Percentiles rank a stretch among this genome's conserved stretches.
phyloP scores from a whole-genome alignment of 1,140 invertebrate species.

The Temnothorax curvispinosus region DNA sequence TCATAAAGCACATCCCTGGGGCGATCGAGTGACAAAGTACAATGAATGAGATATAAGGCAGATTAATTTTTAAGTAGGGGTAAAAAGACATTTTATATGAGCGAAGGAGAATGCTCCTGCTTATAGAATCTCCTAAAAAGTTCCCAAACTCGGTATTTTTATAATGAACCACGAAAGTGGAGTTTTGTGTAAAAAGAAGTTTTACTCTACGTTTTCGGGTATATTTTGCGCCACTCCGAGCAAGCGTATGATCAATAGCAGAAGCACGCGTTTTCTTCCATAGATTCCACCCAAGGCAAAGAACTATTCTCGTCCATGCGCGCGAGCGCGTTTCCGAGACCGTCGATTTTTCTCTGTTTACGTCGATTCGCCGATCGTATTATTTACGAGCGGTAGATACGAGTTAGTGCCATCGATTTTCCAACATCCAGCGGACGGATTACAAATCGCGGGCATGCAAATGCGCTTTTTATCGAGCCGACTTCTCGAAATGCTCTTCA shows the following conservation, averaged over 20 bases:
- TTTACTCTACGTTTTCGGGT: neutral
- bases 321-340: neutral
- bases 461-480: slow-evolving; percentile 63
- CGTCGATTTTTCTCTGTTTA: slow-evolving; percentile 56
- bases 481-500: slow-evolving; percentile 45
- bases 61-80: neutral
- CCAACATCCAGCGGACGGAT: slow-evolving; percentile 48
- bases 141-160: neutral
- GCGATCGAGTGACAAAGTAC: neutral
- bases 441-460: slow-evolving; percentile 66
- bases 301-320: neutral
- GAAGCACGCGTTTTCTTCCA: neutral
- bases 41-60: neutral
- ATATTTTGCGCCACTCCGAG: neutral
- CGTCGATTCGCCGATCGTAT: slow-evolving; percentile 41
- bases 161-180: neutral
- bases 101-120: neutral
- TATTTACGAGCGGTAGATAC: slow-evolving; percentile 58
- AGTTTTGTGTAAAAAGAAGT: neutral
- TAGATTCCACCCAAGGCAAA: neutral
- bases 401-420: slow-evolving; percentile 29
- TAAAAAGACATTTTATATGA: neutral
- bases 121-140: neutral
- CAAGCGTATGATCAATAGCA: slow-evolving; percentile 10
- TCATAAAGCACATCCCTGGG: neutral